A percentile compares a stretch with the other conserved stretches of the same genome.
phyloP scores from a whole-genome alignment of 1,140 invertebrate species.

The Heterodera schachtii region DNA sequence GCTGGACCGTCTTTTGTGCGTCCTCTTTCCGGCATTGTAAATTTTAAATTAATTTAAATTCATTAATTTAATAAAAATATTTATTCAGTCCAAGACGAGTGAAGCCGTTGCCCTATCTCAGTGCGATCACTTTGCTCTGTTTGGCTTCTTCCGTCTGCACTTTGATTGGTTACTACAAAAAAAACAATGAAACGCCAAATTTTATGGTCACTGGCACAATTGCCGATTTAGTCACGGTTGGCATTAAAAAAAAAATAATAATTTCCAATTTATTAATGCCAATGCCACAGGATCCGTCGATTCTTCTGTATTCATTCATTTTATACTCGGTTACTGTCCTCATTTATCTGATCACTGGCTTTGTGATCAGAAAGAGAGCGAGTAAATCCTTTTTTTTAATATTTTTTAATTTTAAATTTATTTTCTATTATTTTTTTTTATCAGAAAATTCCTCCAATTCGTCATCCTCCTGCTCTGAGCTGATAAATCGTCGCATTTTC shows the following conservation, averaged over 20 bases:
- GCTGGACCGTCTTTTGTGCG: conserved; percentile 11
- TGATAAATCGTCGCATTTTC: conserved; percentile 8
- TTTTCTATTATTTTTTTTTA: too few relatives aligned
- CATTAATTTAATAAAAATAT: too few relatives aligned
- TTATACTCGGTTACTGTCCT: conserved; percentile 1
- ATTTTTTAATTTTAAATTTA: neutral
- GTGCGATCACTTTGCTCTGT: conserved; percentile 2
- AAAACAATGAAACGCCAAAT: neutral
- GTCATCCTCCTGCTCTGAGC: neutral
- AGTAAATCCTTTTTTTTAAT: neutral
- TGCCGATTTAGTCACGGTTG: conserved; percentile 10
- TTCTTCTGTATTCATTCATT: neutral
- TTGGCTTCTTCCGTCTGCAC: neutral
- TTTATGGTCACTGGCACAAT: conserved; percentile 1
- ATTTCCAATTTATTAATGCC: too few relatives aligned
- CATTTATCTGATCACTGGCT: conserved; percentile 6
- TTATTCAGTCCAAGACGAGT: neutral
- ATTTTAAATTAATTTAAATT: neutral
- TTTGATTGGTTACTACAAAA: neutral
- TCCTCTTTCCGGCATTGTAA: conserved; percentile 17
- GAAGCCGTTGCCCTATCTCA: neutral
- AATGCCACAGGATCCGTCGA: too few relatives aligned
- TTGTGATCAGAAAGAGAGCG: conserved; percentile 1
- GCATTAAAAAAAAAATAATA: neutral
- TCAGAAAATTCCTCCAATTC: neutral